Conservation (phyloP, 23 tunicate genomes). For the Botrylloides violaceus region DNA sequence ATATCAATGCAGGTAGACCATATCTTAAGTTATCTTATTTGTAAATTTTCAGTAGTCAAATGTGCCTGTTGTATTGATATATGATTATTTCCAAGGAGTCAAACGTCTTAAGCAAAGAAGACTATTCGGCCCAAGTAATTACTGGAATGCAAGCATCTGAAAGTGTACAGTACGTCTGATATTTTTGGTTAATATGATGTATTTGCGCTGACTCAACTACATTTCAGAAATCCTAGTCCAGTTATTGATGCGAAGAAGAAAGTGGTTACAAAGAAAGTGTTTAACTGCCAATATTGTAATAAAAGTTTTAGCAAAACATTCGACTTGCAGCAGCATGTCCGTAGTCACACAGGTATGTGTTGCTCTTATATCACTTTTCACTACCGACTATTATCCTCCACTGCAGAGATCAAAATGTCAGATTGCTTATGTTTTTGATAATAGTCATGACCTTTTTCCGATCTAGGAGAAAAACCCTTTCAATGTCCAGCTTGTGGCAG, state of each 20-base stretch:
- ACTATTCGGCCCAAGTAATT: neutral
- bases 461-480: constrained; percentile 82
- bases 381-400: neutral
- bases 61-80: no score
- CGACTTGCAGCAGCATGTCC: constrained; percentile 64
- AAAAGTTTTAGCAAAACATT: constrained; percentile 64
- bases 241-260: neutral
- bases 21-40: no score
- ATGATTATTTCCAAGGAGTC: neutral
- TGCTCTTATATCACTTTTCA: neutral
- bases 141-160: neutral
- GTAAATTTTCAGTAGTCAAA: no score
- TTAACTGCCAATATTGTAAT: constrained; percentile 61
- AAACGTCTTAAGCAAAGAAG: neutral
- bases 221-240: neutral
- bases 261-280: constrained; percentile 20
- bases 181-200: no score
- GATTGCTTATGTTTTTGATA: neutral
- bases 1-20: neutral
- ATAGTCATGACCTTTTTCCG: neutral
- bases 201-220: no score
- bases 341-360: constrained; percentile 84
- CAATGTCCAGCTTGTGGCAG: constrained; percentile 88
- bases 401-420: neutral
- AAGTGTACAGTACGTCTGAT: neutral